phyloP scores from a whole-genome alignment of 2,113 vertebrate species.

The Astatotilapia flaviijosephi region DNA sequence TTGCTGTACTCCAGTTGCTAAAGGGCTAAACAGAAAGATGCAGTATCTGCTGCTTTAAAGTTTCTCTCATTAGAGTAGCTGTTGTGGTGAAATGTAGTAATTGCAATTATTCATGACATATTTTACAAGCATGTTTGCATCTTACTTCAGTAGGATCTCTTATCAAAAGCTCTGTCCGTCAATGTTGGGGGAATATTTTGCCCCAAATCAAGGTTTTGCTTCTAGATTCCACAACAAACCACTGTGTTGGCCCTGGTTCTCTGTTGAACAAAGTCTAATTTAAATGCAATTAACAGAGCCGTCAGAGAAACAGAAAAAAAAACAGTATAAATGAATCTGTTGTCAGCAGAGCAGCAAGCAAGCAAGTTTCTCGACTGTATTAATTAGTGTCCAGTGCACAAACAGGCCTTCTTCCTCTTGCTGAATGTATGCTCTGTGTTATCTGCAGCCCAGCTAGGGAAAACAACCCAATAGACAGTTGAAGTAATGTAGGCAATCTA shows the following conservation, averaged over 20 bases:
- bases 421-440: constrained; percentile 56
- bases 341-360: constrained; percentile 59
- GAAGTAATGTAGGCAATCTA: constrained; percentile 53
- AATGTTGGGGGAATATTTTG: not conserved
- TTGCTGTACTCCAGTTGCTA: not conserved
- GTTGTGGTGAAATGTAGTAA: constrained; percentile 1
- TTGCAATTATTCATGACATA: not conserved
- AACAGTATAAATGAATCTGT: constrained; percentile 66
- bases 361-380: constrained; percentile 64
- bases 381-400: constrained; percentile 71
- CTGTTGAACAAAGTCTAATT: constrained; percentile 61
- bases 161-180: not conserved
- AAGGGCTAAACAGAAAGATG: constrained; percentile 8
- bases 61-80: not conserved
- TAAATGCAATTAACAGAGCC: constrained; percentile 71
- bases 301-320: constrained; percentile 61
- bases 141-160: not conserved
- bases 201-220: not conserved
- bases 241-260: constrained; percentile 40
- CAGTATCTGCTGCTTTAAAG: not conserved
- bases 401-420: constrained; percentile 53
- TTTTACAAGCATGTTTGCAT: not conserved
- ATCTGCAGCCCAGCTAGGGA: constrained; percentile 49
- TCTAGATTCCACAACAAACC: constrained; percentile 32
- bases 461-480: constrained; percentile 48